Evolutionary conservation across 1,140 invertebrate genomes (phyloP).

Genomic region (Aleiodes sp.): DNA sequence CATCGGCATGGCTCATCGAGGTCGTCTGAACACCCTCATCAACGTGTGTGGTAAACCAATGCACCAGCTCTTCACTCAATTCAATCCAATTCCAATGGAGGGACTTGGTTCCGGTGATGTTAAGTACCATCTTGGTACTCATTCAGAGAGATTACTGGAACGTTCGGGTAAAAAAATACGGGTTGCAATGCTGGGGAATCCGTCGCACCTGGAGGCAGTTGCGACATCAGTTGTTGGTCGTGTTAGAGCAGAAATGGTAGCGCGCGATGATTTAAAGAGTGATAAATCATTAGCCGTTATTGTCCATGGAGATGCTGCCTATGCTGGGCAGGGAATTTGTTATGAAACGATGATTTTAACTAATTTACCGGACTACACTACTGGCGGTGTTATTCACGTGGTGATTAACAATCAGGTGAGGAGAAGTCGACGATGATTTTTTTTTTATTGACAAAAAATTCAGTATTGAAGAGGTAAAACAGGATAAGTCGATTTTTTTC

Average conservation of each 20-base stretch:
- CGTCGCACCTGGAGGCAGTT: slow-evolving; percentile 90
- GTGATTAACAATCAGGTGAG: slow-evolving; percentile 88
- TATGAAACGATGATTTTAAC: slow-evolving; percentile 90
- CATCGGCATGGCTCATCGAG: slow-evolving; percentile 94
- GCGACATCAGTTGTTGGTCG: slow-evolving; percentile 86
- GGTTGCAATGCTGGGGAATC: slow-evolving; percentile 87
- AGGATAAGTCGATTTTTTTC: background rate
- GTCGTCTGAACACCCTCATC: slow-evolving; percentile 88
- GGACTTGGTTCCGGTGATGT: slow-evolving; percentile 89
- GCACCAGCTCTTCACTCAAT: slow-evolving; percentile 87
- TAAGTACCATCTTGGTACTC: slow-evolving; percentile 93
- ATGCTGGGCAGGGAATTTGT: slow-evolving; percentile 87
- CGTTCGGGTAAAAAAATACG: slow-evolving; percentile 79
- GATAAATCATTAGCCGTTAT: slow-evolving; percentile 74
- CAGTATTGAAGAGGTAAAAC: background rate
- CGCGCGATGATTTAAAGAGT: slow-evolving; percentile 75
- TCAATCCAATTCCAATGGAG: slow-evolving; percentile 62
- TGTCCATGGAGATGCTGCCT: slow-evolving; percentile 91
- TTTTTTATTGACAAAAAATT: slow-evolving; percentile 20
- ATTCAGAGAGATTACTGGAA: slow-evolving; percentile 71
- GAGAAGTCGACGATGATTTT: background rate
- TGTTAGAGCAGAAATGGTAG: slow-evolving; percentile 87
- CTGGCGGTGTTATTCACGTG: slow-evolving; percentile 88
- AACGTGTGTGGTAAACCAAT: slow-evolving; percentile 91
- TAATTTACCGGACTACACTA: slow-evolving; percentile 86